A percentile compares a stretch with the other conserved stretches of the same genome.
phyloP scores from a whole-genome alignment of 2,888 invertebrate genomes.

The Cheilosia pagana region DNA sequence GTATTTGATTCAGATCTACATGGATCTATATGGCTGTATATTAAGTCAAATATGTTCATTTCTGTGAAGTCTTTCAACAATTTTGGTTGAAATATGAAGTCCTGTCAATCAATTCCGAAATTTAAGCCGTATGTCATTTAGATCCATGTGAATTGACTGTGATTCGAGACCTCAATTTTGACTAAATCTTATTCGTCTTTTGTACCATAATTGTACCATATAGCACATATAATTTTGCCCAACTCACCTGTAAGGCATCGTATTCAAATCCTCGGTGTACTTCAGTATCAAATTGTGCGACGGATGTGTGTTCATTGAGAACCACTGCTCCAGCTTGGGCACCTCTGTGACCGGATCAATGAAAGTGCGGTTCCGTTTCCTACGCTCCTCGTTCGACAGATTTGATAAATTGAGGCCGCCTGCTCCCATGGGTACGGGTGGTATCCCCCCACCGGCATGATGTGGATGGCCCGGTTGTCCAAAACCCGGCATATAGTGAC shows the following conservation, averaged over 20 bases:
- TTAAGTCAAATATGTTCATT: too few relatives aligned
- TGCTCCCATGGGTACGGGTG: constrained; percentile 83
- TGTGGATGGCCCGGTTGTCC: constrained; percentile 84
- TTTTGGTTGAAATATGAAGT: too few relatives aligned
- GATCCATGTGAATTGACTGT: too few relatives aligned
- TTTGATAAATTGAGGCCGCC: constrained; percentile 87
- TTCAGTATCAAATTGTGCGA: constrained; percentile 98
- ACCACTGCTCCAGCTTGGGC: constrained; percentile 97
- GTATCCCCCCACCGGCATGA: constrained; percentile 82
- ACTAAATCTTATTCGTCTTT: too few relatives aligned
- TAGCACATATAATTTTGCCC: too few relatives aligned
- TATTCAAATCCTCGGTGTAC: constrained; percentile 98
- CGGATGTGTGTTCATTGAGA: constrained; percentile 98
- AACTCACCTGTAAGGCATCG: constrained; percentile 92
- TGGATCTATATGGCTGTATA: too few relatives aligned
- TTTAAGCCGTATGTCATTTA: too few relatives aligned
- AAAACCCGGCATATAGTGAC: constrained; percentile 90
- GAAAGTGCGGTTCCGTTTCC: constrained; percentile 98
- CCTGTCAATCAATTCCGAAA: too few relatives aligned
- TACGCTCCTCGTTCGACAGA: constrained; percentile 91
- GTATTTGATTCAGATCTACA: too few relatives aligned
- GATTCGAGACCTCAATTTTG: too few relatives aligned
- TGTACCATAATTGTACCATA: too few relatives aligned
- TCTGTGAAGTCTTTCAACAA: too few relatives aligned
- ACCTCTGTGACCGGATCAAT: constrained; percentile 99